Conservation (phyloP, 2,113 vertebrate genomes). For the western clawed frog (Xenopus tropicalis) region DNA sequence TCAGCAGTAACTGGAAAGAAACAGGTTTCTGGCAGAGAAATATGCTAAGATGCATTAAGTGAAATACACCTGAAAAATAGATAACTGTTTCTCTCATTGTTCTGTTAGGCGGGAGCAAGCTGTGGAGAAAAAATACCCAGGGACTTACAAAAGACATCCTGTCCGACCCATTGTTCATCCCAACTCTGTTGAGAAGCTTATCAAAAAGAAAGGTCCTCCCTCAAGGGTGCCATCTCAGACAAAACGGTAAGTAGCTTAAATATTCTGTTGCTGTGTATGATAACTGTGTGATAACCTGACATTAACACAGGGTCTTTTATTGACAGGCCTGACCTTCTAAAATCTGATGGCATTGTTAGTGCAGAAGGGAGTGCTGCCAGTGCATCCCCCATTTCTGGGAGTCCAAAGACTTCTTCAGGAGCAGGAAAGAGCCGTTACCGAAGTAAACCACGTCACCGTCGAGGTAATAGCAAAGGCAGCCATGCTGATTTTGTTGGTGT, state of each 20-base stretch:
- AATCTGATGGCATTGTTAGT: slow-evolving; percentile 87
- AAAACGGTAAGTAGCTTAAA: slow-evolving; percentile 72
- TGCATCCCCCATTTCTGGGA: slow-evolving; percentile 83
- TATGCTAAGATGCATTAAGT: no score
- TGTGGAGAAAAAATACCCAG: slow-evolving; percentile 96
- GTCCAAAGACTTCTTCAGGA: slow-evolving; percentile 84
- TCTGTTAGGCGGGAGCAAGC: slow-evolving; percentile 85
- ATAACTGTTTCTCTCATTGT: background rate
- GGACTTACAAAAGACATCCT: slow-evolving; percentile 90
- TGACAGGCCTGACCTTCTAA: slow-evolving; percentile 85
- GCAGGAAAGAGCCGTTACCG: slow-evolving; percentile 86
- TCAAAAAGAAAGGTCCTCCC: slow-evolving; percentile 85
- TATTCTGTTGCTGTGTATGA: background rate
- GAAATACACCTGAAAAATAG: no score
- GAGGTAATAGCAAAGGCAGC: slow-evolving; percentile 93
- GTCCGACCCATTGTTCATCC: slow-evolving; percentile 90
- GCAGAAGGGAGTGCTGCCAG: slow-evolving; percentile 70
- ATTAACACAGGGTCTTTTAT: background rate
- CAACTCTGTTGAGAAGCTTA: slow-evolving; percentile 93
- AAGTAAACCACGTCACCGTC: slow-evolving; percentile 91
- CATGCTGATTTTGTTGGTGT: slow-evolving; percentile 81
- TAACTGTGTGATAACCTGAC: background rate
- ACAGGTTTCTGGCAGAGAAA: no score
- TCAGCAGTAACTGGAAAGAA: no score
- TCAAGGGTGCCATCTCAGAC: slow-evolving; percentile 83